A percentile compares a stretch with the other conserved stretches of the same genome.
Evolutionary conservation across 2,797 vertebrate genomes (phyloP).

Genomic region (Malurus leucopterus): DNA sequence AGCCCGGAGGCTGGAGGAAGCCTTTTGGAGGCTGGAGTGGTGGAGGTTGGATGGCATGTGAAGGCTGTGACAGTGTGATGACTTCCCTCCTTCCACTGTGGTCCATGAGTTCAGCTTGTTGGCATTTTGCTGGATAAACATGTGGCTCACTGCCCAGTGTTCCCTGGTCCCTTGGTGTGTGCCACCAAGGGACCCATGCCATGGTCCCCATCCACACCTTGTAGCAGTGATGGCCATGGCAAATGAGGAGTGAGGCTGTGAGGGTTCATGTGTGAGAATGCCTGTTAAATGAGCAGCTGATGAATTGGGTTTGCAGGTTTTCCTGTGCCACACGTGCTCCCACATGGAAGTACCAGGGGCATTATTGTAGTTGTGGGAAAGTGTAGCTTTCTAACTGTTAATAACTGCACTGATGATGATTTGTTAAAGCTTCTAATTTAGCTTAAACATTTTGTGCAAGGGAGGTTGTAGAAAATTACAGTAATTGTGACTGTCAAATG

Average conservation of each 20-base stretch:
- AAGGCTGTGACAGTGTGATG: neutral
- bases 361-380: neutral
- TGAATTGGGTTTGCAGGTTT: neutral
- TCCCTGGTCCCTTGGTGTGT: neutral
- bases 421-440: conserved; percentile 51
- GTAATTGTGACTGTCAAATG: conserved; percentile 41
- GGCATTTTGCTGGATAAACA: neutral
- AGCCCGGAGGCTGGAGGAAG: neutral
- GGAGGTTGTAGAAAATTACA: conserved; percentile 43
- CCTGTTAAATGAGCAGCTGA: neutral
- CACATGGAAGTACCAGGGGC: neutral
- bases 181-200: neutral
- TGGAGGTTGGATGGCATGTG: neutral
- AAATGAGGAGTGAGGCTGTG: accelerated
- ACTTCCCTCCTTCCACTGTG: neutral
- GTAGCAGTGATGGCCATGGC: accelerated
- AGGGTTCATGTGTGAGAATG: accelerated
- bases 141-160: neutral
- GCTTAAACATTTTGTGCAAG: conserved; percentile 36
- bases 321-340: accelerated
- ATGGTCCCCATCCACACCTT: accelerated
- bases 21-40: neutral
- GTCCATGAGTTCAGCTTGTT: neutral
- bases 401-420: conserved; percentile 19
- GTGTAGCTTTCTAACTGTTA: conserved; percentile 48